phyloP scores from a whole-genome alignment of 1,140 invertebrate species.

The Arion vulgaris region DNA sequence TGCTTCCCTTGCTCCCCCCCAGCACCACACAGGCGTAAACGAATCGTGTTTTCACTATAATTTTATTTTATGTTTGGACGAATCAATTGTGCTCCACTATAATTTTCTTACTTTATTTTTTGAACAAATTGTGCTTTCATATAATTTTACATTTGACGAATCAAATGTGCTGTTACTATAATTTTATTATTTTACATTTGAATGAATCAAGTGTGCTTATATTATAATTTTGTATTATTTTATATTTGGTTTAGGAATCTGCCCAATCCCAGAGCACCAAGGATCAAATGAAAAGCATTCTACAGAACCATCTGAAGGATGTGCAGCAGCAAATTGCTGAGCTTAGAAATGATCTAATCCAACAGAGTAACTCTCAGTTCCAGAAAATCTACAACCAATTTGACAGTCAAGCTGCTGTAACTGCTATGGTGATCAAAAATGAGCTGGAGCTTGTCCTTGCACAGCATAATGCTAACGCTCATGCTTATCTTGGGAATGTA shows the following conservation, averaged over 20 bases:
- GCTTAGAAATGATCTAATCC: not conserved
- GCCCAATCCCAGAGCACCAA: not conserved
- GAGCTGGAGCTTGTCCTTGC: not conserved
- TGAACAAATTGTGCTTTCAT: too few species aligned
- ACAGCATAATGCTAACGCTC: not conserved
- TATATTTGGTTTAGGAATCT: not conserved
- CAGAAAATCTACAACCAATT: not conserved
- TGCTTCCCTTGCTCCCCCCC: too few species aligned
- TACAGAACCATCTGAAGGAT: slow-evolving; percentile 2
- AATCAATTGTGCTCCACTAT: too few species aligned
- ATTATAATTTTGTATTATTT: too few species aligned
- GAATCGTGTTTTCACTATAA: too few species aligned
- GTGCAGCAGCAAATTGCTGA: not conserved
- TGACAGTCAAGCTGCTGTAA: not conserved
- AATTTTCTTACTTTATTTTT: too few species aligned
- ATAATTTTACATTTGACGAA: too few species aligned
- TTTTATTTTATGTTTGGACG: too few species aligned
- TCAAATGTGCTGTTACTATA: too few species aligned
- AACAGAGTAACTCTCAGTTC: not conserved
- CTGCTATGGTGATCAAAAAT: slow-evolving; percentile 2
- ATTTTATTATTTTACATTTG: too few species aligned
- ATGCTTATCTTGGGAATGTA: not conserved
- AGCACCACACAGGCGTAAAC: too few species aligned
- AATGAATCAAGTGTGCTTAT: too few species aligned
- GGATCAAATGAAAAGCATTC: not conserved